Evolutionary conservation across 2,797 vertebrate species (phyloP), one percentile per base, ranked within the genome.

Genomic region (Melanotaenia pygmaea): DNA sequence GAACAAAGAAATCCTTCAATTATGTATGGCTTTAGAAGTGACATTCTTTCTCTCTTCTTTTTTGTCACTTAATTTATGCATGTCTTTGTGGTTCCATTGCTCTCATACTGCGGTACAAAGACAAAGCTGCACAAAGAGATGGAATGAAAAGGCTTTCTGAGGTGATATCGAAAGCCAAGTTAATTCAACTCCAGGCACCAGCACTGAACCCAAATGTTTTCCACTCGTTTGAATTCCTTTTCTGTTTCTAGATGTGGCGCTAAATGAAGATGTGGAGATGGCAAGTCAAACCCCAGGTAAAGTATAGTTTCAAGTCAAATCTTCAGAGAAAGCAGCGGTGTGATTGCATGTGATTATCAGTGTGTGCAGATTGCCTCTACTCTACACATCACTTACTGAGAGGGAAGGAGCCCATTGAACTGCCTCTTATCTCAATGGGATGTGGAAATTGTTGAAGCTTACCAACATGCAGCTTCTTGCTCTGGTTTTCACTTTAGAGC

Each of bases 1-100:
- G 88, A 92, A 93, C 86, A 92, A 90, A 91, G 88, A 90, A 91
- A 90, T 88, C 90, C 84, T 72, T 93, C 88, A 92, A 91, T 93
- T 91, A 92, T 92, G 90, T 86, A 91, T 91, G 86, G 88, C 86
- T 92, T 91, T 86, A 87, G 88, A 93, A 90, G 90, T 89, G 88
- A 90, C 89, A 86, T 91, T 89, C 83, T 89, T 83, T 90, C 83
- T 71, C 80, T 61, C 72, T 73, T 78, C 78, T 72, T 90, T 90
- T 88, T 82, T 88, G 70, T 84, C 79, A 73, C 67, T 90, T 92
- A 93, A 93, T 93, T 91, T 91, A 92, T 92, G 91, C 88, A 83
- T 74, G 89, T 90, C 88, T 93, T 90, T 92, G 89, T 91, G 88
- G 90, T 90, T 91, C 81, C 79, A 84, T 91, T 87, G 88, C 90